phyloP scores from a whole-genome alignment of 2,888 invertebrate genomes.

The Galerucella nymphaeae region DNA sequence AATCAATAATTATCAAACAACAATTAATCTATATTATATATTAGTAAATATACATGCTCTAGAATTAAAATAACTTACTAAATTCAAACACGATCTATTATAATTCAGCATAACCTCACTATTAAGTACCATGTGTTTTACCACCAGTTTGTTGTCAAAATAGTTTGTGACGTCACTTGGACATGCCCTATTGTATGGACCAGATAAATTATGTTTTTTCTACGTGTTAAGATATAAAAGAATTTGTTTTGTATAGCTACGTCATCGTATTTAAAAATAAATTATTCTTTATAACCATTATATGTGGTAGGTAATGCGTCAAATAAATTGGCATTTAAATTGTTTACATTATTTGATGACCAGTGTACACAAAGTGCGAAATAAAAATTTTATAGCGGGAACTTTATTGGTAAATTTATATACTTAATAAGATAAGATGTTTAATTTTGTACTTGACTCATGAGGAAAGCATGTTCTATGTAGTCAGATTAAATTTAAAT shows the following conservation, averaged over 20 bases:
- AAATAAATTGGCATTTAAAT: neutral
- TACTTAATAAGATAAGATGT: neutral
- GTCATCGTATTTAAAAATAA: constrained; percentile 2
- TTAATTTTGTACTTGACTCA: constrained; percentile 5
- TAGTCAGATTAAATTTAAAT: neutral
- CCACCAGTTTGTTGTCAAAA: too few species aligned
- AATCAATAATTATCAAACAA: too few species aligned
- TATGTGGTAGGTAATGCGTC: neutral
- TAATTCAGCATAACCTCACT: too few species aligned
- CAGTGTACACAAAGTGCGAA: neutral
- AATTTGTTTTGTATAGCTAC: constrained; percentile 1
- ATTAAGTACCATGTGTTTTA: too few species aligned
- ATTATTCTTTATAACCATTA: neutral
- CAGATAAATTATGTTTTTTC: constrained; percentile 35
- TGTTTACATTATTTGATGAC: neutral
- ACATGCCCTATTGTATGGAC: too few species aligned
- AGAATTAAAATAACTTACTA: too few species aligned
- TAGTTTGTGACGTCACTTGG: too few species aligned
- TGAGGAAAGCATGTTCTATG: neutral
- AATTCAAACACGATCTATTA: too few species aligned
- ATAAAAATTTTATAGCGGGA: neutral
- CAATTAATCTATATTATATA: too few species aligned
- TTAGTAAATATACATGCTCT: too few species aligned
- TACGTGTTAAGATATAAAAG: constrained; percentile 24
- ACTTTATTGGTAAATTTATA: neutral